Evolutionary conservation across 2,113 vertebrate species (phyloP).

Genomic region (Protobothrops mucrosquamatus): DNA sequence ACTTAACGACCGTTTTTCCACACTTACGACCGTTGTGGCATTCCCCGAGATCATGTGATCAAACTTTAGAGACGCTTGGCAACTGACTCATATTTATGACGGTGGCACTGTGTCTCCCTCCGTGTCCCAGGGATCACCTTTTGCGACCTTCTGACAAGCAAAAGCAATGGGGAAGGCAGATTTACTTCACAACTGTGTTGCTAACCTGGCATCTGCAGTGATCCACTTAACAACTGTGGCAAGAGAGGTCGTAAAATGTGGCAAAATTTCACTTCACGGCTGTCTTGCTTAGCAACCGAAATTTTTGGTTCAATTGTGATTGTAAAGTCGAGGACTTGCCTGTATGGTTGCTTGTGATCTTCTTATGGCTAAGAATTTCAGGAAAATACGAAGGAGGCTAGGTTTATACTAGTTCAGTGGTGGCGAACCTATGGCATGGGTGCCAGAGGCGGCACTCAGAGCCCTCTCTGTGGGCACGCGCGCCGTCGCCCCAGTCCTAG

Average conservation of each 20-base stretch:
- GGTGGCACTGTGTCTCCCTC: background rate
- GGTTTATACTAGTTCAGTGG: too few relatives aligned
- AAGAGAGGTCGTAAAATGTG: background rate
- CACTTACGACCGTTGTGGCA: background rate
- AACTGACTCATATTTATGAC: background rate
- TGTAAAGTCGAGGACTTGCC: background rate
- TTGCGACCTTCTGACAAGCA: background rate
- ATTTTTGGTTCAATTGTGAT: background rate
- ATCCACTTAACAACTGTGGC: background rate
- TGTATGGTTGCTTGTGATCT: background rate
- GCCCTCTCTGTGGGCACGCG: too few relatives aligned
- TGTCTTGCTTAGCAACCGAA: background rate
- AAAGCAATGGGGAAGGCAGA: background rate
- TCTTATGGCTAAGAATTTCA: too few relatives aligned
- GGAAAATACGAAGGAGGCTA: background rate
- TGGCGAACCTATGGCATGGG: too few relatives aligned
- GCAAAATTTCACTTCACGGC: background rate
- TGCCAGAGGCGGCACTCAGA: too few relatives aligned
- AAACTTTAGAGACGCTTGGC: background rate
- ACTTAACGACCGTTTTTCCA: background rate
- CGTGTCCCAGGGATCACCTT: background rate
- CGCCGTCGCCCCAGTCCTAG: too few relatives aligned
- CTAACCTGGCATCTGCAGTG: background rate
- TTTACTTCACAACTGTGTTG: background rate
- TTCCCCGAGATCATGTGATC: too few relatives aligned